A percentile compares a stretch with the other conserved stretches of the same genome.
Evolutionary conservation across 2,113 vertebrate genomes (phyloP).

Genomic region (Prunella himalayana): DNA sequence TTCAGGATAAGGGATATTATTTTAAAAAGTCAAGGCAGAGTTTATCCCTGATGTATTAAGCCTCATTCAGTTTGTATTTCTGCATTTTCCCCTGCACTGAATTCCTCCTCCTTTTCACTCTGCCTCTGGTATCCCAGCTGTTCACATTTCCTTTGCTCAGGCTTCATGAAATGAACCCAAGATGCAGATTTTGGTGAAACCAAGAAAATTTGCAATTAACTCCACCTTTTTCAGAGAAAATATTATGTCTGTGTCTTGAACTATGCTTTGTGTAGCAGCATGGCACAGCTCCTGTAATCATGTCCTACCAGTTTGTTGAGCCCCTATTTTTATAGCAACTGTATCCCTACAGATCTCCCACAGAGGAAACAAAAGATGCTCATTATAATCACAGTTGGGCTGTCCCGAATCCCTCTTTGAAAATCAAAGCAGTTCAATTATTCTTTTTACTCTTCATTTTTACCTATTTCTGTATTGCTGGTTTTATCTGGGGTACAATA

Average conservation of each 20-base stretch:
- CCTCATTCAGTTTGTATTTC: not conserved
- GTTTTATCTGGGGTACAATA: not conserved
- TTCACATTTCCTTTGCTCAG: not conserved
- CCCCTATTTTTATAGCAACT: not conserved
- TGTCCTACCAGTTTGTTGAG: not conserved
- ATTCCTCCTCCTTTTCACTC: not conserved
- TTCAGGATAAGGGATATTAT: not conserved
- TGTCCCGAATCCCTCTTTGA: not conserved
- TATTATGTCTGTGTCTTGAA: not conserved
- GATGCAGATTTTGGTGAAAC: not conserved
- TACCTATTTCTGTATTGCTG: not conserved
- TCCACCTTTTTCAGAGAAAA: not conserved
- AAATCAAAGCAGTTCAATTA: not conserved
- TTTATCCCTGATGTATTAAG: not conserved
- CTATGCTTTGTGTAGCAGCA: not conserved
- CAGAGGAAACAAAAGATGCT: constrained; percentile 13
- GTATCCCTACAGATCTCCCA: not conserved
- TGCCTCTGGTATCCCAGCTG: not conserved
- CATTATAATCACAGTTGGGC: not conserved
- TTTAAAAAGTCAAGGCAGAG: not conserved
- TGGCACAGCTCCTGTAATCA: not conserved
- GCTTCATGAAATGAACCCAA: not conserved
- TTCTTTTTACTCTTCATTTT: not conserved
- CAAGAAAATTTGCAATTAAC: not conserved
- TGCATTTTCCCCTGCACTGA: not conserved